Conservation (phyloP, 2,113 vertebrate species). For the Ardeotis arabs region DNA sequence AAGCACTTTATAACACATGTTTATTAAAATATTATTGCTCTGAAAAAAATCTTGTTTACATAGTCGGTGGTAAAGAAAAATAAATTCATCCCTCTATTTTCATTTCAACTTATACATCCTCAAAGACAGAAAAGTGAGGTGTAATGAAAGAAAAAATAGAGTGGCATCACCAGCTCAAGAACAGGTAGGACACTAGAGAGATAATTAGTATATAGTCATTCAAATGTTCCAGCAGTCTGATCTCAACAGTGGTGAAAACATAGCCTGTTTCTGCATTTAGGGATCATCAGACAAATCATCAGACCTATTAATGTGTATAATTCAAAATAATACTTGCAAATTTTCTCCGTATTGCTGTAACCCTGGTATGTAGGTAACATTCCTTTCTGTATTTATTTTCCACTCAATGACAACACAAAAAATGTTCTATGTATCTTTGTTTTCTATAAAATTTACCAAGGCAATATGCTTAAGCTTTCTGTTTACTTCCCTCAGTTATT, state of each 20-base stretch:
- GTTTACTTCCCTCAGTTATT: not conserved
- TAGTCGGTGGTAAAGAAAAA: not conserved
- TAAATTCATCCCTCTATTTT: not conserved
- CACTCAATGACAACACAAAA: not conserved
- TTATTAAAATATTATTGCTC: not conserved
- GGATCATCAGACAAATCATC: constrained; percentile 41
- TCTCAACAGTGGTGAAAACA: constrained; percentile 18
- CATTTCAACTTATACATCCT: not conserved
- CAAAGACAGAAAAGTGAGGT: not conserved
- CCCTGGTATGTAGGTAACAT: not conserved
- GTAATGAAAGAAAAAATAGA: not conserved
- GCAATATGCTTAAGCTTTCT: not conserved
- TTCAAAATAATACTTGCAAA: not conserved
- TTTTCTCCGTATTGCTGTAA: not conserved
- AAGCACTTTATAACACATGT: not conserved
- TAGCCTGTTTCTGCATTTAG: constrained; percentile 25
- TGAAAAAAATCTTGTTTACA: not conserved
- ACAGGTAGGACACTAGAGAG: not conserved
- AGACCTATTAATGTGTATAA: not conserved
- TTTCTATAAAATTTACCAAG: not conserved
- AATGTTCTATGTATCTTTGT: not conserved
- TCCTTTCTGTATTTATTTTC: not conserved
- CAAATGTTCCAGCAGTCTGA: constrained; percentile 24
- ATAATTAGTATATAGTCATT: constrained; percentile 45
- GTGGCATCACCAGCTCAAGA: not conserved